Evolutionary conservation across 2,888 invertebrate species (phyloP).

Genomic region (Prosopocoilus inquinatus): DNA sequence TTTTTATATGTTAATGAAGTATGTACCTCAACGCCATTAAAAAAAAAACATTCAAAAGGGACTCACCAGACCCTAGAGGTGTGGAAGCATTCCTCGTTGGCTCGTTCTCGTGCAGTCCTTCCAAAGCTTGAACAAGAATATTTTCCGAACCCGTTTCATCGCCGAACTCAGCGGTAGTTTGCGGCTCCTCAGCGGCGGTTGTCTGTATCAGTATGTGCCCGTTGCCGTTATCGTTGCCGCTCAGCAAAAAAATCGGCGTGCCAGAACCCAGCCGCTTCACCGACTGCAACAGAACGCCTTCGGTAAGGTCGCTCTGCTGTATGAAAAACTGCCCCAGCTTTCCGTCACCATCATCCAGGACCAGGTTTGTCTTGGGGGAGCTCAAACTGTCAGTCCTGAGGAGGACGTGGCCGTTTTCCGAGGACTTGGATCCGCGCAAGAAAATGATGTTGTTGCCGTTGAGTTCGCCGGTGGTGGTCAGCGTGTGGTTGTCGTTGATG

Average conservation of each 20-base stretch:
- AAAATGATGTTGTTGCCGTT: constrained; percentile 45
- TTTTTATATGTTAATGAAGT: no score
- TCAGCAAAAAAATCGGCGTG: constrained; percentile 46
- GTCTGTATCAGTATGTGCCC: constrained; percentile 46
- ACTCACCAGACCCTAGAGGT: constrained; percentile 47
- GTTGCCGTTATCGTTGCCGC: constrained; percentile 43
- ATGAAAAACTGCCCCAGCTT: constrained; percentile 45
- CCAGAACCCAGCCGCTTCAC: constrained; percentile 45
- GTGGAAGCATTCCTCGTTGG: constrained; percentile 36
- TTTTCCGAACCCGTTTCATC: constrained; percentile 32
- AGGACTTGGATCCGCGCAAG: constrained; percentile 40
- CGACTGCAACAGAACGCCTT: constrained; percentile 46
- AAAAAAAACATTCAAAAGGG: no score
- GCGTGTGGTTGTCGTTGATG: constrained; percentile 29
- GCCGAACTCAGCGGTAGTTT: constrained; percentile 23
- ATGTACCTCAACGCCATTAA: no score
- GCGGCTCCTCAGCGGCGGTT: constrained; percentile 35
- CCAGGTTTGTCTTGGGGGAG: constrained; percentile 34
- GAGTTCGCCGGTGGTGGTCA: constrained; percentile 31
- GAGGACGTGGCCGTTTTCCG: constrained; percentile 43
- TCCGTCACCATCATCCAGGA: constrained; percentile 39
- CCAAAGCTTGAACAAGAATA: constrained; percentile 41
- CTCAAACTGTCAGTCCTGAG: constrained; percentile 39
- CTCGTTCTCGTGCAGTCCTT: constrained; percentile 41
- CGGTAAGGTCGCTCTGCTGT: constrained; percentile 45